A percentile compares a stretch with the other conserved stretches of the same genome.
Conservation (phyloP, 2,113 vertebrate genomes). For the Otolemur garnettii region DNA sequence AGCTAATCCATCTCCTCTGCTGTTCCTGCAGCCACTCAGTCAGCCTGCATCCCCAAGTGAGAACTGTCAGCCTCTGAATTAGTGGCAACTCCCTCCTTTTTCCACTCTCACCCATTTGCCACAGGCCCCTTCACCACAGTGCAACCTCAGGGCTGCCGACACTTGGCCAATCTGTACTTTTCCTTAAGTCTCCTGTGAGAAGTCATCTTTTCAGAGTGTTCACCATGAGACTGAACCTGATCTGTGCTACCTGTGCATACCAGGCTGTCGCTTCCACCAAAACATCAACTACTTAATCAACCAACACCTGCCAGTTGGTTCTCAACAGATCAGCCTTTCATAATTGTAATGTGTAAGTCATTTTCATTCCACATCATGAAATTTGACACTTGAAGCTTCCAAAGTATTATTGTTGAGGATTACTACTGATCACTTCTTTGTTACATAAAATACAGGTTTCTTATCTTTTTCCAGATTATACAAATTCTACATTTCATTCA, state of each 20-base stretch:
- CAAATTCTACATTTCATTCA: not conserved
- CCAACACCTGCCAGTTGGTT: not conserved
- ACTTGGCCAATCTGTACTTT: not conserved
- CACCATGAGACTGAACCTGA: not conserved
- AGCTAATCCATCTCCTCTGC: not conserved
- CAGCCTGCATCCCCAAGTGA: too few relatives aligned
- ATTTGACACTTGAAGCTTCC: not conserved
- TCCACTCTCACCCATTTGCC: not conserved
- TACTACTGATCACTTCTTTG: not conserved
- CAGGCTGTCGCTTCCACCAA: not conserved
- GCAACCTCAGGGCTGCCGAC: too few relatives aligned
- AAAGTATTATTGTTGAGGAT: not conserved
- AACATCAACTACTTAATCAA: not conserved
- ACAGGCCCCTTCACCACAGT: not conserved
- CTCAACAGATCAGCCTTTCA: not conserved
- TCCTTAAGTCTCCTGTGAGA: not conserved
- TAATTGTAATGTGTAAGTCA: not conserved
- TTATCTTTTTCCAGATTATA: not conserved
- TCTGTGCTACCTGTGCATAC: fast-evolving
- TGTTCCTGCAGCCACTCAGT: not conserved
- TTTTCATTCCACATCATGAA: not conserved
- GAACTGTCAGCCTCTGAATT: too few relatives aligned
- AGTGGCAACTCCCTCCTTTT: not conserved
- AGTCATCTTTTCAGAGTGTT: not conserved
- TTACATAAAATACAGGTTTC: not conserved